These are phyloP conservation scores for Thripadectes ignobilis DNA, from an alignment of 2,797 vertebrate species.

Conservation along the genomic window DNA sequence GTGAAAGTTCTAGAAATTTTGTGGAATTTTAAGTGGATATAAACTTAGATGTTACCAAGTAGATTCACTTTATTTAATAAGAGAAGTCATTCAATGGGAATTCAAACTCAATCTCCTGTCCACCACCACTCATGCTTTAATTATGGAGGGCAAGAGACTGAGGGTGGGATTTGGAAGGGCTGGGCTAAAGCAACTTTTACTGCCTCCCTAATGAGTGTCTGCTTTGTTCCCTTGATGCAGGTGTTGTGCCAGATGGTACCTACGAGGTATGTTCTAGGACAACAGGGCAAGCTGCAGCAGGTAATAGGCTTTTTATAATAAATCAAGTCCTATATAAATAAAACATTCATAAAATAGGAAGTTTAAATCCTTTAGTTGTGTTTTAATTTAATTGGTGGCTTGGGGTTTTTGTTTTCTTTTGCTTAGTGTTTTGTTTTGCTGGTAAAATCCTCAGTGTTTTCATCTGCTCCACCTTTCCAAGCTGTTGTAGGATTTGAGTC, in stretches of 20 bases:
- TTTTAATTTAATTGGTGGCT: neutral
- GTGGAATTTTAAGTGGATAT: neutral
- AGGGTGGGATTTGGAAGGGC: neutral
- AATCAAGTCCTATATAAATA: neutral
- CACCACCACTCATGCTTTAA: neutral
- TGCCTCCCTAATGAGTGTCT: neutral
- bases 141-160: neutral
- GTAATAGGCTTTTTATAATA: conserved; percentile 64
- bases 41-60: neutral
- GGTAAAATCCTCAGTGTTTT: neutral
- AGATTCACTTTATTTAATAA: neutral
- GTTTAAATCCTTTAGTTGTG: neutral
- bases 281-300: conserved; percentile 93
- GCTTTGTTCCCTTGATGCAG: conserved; percentile 65
- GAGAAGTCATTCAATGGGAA: neutral
- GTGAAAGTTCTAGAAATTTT: neutral
- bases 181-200: neutral
- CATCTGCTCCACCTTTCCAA: neutral
- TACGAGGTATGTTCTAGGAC: conserved; percentile 99
- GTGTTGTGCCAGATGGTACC: conserved; percentile 97
- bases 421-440: neutral
- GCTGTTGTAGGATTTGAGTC: neutral
- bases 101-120: neutral
- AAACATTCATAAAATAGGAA: neutral
- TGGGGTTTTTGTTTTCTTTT: neutral